Evolutionary conservation across 2,888 invertebrate species (phyloP), one percentile per base, ranked within the genome.

Genomic region (Clunio marinus): DNA sequence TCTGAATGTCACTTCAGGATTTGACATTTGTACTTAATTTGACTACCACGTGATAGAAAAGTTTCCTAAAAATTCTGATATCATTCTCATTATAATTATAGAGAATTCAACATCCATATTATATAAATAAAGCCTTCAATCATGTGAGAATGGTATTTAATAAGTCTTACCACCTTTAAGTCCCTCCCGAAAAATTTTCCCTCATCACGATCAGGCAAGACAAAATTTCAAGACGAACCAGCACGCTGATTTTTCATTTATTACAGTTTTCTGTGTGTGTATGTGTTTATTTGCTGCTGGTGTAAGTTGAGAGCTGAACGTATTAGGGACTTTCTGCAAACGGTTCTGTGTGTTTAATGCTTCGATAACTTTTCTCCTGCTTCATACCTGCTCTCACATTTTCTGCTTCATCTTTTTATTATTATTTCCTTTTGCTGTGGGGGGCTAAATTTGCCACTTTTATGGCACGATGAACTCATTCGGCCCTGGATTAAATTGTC

Each of bases 181-280:
- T 32, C 20, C 32, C 32, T 17, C 24, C 25, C 25, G 41, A 41
- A 35, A 37, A n/a, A 27, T 20, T 60, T 60, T 41, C 60, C 41
- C 24, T n/a, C 15, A 17, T 17, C 28, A 28, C 32, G 59, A 60
- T 60, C 41, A 37, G 22, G n/a, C 41, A 28, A 63, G 32, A 59
- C 59, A 3, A 25, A n/a, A 32, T 27, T 13, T 27, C 57, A 27
- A 27, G 27, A 60, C 25, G 35, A 63, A 63, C 41, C 62, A 57
- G 57, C 57, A 62, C 41, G 63, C 63, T 63, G 63, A 63, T 63
- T 63, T 57, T 63, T 63, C 63, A 63, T 63, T 63, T 63, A 63
- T 63, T 63, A 46, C 63, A 25, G 20, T 46, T 28, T 46, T 27
- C 24, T 20, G 62, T 41, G 45, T 63, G 45, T 63, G 46, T 45